phyloP scores from a whole-genome alignment of 2,797 vertebrate species.

The Poecile montanus region DNA sequence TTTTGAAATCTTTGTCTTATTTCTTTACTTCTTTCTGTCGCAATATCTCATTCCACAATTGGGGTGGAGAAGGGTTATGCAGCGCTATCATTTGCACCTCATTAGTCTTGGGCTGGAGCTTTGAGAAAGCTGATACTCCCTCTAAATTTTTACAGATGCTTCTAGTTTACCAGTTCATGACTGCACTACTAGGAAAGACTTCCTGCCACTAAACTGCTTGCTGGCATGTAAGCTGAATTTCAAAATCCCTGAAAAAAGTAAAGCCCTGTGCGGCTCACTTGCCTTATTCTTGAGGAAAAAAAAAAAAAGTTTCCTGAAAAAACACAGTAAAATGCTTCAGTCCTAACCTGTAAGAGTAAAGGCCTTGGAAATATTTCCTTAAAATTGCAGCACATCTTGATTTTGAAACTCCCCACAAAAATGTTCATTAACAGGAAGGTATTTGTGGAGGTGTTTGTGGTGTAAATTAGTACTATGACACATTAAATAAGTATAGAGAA shows the following conservation, averaged over 20 bases:
- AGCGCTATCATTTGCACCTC: constrained; percentile 84
- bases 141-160: constrained; percentile 88
- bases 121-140: constrained; percentile 84
- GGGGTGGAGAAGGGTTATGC: constrained; percentile 78
- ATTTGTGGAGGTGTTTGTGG: constrained; percentile 67
- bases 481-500: constrained; percentile 39
- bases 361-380: constrained; percentile 56
- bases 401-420: constrained; percentile 65
- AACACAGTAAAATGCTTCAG: constrained; percentile 64
- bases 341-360: constrained; percentile 43
- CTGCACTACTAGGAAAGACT: constrained; percentile 83
- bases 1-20: constrained; percentile 71
- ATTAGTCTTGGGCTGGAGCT: constrained; percentile 81
- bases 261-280: constrained; percentile 77
- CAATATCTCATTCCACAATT: constrained; percentile 77
- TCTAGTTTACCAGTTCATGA: constrained; percentile 86
- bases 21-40: constrained; percentile 75
- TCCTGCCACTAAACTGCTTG: constrained; percentile 84
- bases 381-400: constrained; percentile 56
- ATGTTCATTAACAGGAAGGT: constrained; percentile 66
- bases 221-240: constrained; percentile 82
- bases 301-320: constrained; percentile 35
- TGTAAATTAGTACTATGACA: constrained; percentile 65
- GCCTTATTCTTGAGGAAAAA: constrained; percentile 57
- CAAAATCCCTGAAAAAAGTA: constrained; percentile 81